These are phyloP conservation scores for Drosophila lutescens DNA, from an alignment of 2,888 invertebrate genomes.

Conservation along the genomic window DNA sequence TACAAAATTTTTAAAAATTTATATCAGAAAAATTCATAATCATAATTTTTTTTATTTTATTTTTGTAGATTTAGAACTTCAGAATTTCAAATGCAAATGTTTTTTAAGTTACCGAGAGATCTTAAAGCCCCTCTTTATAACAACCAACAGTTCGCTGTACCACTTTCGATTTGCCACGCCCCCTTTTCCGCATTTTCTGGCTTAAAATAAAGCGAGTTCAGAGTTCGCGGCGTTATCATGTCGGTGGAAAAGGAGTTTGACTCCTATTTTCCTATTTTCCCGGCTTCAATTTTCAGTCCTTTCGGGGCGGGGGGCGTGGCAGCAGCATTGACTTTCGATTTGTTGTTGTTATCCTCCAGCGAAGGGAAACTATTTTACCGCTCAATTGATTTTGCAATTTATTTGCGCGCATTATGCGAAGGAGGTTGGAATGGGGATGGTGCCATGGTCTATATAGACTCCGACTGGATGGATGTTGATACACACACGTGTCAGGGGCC, in stretches of 20 bases:
- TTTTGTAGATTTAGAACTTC: too few relatives aligned
- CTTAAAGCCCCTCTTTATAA: background rate
- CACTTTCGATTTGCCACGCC: constrained; percentile 11
- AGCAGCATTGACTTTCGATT: constrained; percentile 38
- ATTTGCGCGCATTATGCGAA: constrained; percentile 75
- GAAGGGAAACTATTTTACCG: constrained; percentile 79
- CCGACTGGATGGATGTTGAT: constrained; percentile 33
- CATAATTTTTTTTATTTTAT: too few relatives aligned
- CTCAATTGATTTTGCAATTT: constrained; percentile 83
- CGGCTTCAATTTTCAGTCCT: constrained; percentile 24
- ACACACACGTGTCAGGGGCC: constrained; percentile 35
- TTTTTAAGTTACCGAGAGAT: background rate
- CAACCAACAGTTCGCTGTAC: background rate
- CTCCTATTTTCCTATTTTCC: constrained; percentile 17
- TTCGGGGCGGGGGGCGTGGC: constrained; percentile 14
- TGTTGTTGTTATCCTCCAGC: constrained; percentile 53
- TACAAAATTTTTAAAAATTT: background rate
- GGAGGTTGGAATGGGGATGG: background rate
- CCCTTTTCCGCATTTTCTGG: background rate
- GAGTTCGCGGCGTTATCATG: too few relatives aligned
- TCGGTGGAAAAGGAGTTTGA: constrained; percentile 4
- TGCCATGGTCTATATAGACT: background rate
- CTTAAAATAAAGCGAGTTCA: constrained; percentile 3
- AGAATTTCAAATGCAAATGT: too few relatives aligned
- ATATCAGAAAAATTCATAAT: too few relatives aligned